Base-by-base conservation (phyloP, 2,113 vertebrate species). In the Pseudorasbora parva region DNA sequence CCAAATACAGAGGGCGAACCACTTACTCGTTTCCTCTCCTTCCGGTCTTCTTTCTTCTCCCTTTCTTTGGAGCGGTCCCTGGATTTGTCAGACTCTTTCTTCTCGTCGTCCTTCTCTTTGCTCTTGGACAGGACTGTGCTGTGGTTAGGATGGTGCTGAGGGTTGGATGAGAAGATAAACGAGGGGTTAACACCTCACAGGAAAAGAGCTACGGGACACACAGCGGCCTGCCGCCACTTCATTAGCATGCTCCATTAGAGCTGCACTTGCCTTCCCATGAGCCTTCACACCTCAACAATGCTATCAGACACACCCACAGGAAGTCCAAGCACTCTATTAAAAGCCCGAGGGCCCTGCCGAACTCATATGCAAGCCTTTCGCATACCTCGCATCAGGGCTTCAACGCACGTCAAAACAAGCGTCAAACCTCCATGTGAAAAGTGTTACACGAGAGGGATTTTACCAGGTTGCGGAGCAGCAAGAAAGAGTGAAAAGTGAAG, bases 1-100 rank as follows among this genome's bases (percentile, higher is more conserved):
- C 30, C 30, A 30, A 30, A 30, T 30, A 1, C 21, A 19, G 4
- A 37, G 33, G 33, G 33, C 10, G 17, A 83, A 21, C 83, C 90
- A 95, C 96, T 93, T 94, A 97, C 95, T 95, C 96, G 95, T 93
- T 97, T 97, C 73, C 95, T 94, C 7, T 97, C 96, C 92, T 97
- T 97, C 91, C 95, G 95, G 87, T 97, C 96, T 89, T 97, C 95
- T 90, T 96, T 96, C 94, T 96, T 97, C 91, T 96, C 96, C 94
- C 95, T 96, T 91, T 96, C 95, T 94, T 95, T 94, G 92, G 96
- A 96, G 91, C 96, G 96, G 91, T 96, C 96, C 92, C 96, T 95
- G 86, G 95, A 94, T 90, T 97, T 96, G 90, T 97, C 96, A 91
- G 95, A 92, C 85, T 97, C 96, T 95, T 96, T 97, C 96, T 96